Conservation (phyloP, 2,888 invertebrate species). For the Myathropa florea region DNA sequence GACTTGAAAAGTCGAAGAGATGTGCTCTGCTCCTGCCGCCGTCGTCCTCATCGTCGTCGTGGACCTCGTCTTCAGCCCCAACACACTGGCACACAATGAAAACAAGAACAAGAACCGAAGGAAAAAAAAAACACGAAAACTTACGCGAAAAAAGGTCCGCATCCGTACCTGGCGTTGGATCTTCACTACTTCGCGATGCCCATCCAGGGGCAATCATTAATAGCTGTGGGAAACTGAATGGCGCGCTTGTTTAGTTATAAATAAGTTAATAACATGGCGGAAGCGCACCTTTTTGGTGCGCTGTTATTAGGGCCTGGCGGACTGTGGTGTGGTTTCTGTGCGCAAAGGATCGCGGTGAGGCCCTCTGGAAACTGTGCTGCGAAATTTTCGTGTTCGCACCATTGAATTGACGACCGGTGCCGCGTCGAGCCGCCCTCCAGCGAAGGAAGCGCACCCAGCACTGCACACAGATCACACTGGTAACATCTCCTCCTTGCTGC, state of each 20-base stretch:
- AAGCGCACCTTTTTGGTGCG: constrained; percentile 77
- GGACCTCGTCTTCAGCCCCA: neutral
- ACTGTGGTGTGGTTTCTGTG: constrained; percentile 34
- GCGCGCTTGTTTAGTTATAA: constrained; percentile 78
- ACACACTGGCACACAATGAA: constrained; percentile 14
- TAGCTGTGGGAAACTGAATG: constrained; percentile 72
- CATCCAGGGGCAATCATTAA: constrained; percentile 69
- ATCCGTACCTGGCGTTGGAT: constrained; percentile 9
- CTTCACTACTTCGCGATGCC: constrained; percentile 27
- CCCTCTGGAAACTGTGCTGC: constrained; percentile 53
- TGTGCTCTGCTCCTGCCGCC: constrained; percentile 3
- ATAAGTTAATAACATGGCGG: constrained; percentile 81
- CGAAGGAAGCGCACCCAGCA: constrained; percentile 62
- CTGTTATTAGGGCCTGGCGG: constrained; percentile 66
- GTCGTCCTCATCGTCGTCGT: neutral
- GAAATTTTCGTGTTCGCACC: constrained; percentile 70
- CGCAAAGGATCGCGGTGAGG: constrained; percentile 49
- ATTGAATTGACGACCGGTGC: constrained; percentile 66
- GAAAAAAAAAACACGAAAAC: constrained; percentile 43
- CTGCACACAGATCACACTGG: constrained; percentile 1
- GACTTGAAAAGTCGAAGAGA: constrained; percentile 61
- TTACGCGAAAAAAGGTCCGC: constrained; percentile 38
- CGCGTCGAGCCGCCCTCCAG: constrained; percentile 54
- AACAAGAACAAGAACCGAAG: constrained; percentile 13
- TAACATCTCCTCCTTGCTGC: neutral